These are phyloP conservation scores for Agapostemon virescens DNA, from an alignment of 2,888 invertebrate genomes.

Conservation along the genomic window DNA sequence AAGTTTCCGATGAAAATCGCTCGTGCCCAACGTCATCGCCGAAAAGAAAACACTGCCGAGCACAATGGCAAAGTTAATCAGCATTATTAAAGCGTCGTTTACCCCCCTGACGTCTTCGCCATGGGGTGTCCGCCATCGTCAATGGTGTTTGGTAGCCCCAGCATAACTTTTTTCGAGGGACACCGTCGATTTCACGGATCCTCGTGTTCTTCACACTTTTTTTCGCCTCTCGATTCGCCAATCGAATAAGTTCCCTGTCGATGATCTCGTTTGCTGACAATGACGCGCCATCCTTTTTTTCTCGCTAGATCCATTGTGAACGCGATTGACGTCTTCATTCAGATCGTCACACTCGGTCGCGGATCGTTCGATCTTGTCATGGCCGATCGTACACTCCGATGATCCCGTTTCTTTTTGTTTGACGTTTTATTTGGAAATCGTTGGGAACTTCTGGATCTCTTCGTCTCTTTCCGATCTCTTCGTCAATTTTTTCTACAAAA, in stretches of 20 bases:
- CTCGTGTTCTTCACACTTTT: constrained; percentile 12
- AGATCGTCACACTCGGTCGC: constrained; percentile 46
- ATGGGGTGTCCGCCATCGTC: constrained; percentile 64
- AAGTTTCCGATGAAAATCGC: constrained; percentile 6
- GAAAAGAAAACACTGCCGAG: constrained; percentile 23
- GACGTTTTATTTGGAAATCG: not conserved
- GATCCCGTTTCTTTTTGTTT: constrained; percentile 12
- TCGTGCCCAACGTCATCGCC: constrained; percentile 10
- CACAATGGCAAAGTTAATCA: constrained; percentile 73
- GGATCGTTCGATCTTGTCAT: constrained; percentile 11
- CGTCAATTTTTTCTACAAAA: no score
- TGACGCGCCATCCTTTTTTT: constrained; percentile 33
- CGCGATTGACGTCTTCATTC: constrained; percentile 55
- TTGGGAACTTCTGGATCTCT: not conserved
- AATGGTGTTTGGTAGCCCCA: constrained; percentile 52
- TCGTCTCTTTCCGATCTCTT: no score
- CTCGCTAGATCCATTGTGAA: constrained; percentile 31
- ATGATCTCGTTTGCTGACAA: constrained; percentile 28
- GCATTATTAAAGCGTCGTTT: constrained; percentile 71
- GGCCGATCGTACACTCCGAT: constrained; percentile 10
- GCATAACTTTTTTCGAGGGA: constrained; percentile 29
- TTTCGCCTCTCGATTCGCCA: constrained; percentile 14
- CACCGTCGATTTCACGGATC: constrained; percentile 39
- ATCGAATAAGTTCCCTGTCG: constrained; percentile 11
- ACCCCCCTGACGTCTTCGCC: constrained; percentile 65